Evolutionary conservation across 2,113 vertebrate species (phyloP), one percentile per base, ranked within the genome.

Genomic region (Glaucomys volans): DNA sequence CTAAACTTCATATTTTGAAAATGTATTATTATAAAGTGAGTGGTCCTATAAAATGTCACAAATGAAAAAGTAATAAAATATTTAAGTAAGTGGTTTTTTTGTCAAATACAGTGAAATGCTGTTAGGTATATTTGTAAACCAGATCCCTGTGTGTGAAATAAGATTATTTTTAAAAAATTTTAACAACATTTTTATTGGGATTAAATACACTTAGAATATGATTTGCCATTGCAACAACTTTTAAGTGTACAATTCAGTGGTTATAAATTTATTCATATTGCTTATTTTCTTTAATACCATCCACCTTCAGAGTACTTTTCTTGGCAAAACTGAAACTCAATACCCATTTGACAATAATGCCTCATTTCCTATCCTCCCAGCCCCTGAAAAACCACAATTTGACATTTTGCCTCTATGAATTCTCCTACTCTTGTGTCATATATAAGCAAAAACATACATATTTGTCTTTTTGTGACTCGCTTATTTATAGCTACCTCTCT

Each of bases 1-100:
- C 32, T 37, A n/a, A 66, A 77, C 42, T 69, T 30, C 12, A 30
- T 30, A 84, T 77, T 64, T 81, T 71, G 50, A 89, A 91, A 64
- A 16, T 54, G 2, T 26, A 87, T 77, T 87, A 47, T 64, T 74
- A 88, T n/a, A 67, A 77, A 87, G 37, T 18, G 54, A 8, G 40
- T 35, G 74, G 35, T 37, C 22, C 1, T 84, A 92, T 74, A 84
- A 75, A 52, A 75, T 75, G 72, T 24, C 40, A 47, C 71, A 74
- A 79, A 20, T 80, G 80, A 57, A 50, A 91, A 75, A 93, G 44
- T 35, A 80, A 95, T 47, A 13, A 93, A 62, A 93, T 35, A 59
- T 69, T 90, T 77, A n/a, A 52, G 44, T 47, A 9, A 9, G 24
- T 24, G 22, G 4, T 3, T n/a, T 4, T 71, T 50, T 81, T n/a